Conservation (phyloP, 2,797 vertebrate genomes). For the Limosa lapponica region DNA sequence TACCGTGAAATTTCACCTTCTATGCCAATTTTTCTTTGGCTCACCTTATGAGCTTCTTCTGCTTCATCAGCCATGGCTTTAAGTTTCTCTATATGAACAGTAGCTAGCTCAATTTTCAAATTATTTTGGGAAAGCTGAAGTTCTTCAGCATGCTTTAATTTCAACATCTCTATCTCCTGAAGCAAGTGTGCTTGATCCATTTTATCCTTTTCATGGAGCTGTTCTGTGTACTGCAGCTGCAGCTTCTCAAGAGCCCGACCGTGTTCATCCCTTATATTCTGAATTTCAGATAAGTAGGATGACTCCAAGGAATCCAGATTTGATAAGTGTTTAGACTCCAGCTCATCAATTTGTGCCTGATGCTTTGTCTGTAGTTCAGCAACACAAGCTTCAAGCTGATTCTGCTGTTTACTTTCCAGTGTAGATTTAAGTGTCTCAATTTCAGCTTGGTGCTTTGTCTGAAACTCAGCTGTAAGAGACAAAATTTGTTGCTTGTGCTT, state of each 20-base stretch:
- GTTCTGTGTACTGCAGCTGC: conserved; percentile 33
- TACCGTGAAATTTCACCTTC: not conserved
- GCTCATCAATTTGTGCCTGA: conserved; percentile 77
- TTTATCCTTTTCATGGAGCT: conserved; percentile 68
- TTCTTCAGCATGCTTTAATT: conserved; percentile 68
- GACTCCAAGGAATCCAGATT: conserved; percentile 89
- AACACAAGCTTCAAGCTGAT: conserved; percentile 70
- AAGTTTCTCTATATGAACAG: conserved; percentile 81
- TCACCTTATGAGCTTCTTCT: conserved; percentile 83
- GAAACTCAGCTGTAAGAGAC: conserved; percentile 60
- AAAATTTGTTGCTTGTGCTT: conserved; percentile 60
- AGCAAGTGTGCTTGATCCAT: conserved; percentile 4
- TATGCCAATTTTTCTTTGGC: not conserved
- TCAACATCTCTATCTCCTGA: conserved; percentile 72
- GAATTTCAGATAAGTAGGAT: conserved; percentile 87
- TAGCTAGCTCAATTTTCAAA: conserved; percentile 77
- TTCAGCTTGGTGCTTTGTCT: conserved; percentile 75
- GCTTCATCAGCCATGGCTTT: conserved; percentile 82
- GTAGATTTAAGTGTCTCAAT: conserved; percentile 72
- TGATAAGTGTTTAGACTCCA: conserved; percentile 85
- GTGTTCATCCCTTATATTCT: conserved; percentile 84
- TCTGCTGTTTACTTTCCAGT: conserved; percentile 62
- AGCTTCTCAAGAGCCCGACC: conserved; percentile 63
- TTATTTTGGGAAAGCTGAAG: conserved; percentile 75
- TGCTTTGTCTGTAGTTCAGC: conserved; percentile 76